Evolutionary conservation across 2,113 vertebrate genomes (phyloP).

Genomic region (Suncus etruscus): DNA sequence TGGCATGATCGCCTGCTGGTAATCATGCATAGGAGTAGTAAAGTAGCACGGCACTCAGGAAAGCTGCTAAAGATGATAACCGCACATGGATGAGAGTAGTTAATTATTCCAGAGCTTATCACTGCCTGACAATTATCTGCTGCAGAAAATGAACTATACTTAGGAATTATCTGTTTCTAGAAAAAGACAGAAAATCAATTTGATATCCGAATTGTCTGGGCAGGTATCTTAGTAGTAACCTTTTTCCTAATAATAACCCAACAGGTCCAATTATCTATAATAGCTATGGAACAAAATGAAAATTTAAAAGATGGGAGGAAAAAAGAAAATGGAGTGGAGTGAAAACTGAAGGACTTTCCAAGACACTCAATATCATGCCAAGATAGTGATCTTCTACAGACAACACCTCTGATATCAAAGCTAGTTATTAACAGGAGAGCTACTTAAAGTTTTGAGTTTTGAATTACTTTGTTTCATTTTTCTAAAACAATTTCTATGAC

Average conservation of each 20-base stretch:
- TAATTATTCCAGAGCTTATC: constrained; percentile 47
- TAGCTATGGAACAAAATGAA: constrained; percentile 30
- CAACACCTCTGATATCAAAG: neutral
- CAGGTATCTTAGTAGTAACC: neutral
- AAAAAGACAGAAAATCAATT: constrained; percentile 9
- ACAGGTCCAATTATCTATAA: neutral
- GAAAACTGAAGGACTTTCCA: neutral
- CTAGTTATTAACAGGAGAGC: neutral
- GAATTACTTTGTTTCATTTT: constrained; percentile 45
- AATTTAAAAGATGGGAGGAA: constrained; percentile 13
- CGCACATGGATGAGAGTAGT: constrained; percentile 33
- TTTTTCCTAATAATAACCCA: constrained; percentile 28
- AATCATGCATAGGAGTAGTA: neutral
- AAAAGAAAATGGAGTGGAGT: neutral
- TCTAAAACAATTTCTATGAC: constrained; percentile 14
- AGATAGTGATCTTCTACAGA: neutral
- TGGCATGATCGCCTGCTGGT: constrained; percentile 12
- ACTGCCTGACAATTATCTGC: constrained; percentile 26
- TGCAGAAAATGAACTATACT: constrained; percentile 56
- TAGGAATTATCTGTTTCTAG: constrained; percentile 1
- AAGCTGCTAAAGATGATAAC: neutral
- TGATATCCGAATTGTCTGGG: constrained; percentile 25
- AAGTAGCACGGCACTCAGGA: neutral
- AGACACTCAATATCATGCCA: constrained; percentile 7
- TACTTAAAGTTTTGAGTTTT: constrained; percentile 34